phyloP scores from a whole-genome alignment of 1,140 invertebrate species.

The Nymphalis io region DNA sequence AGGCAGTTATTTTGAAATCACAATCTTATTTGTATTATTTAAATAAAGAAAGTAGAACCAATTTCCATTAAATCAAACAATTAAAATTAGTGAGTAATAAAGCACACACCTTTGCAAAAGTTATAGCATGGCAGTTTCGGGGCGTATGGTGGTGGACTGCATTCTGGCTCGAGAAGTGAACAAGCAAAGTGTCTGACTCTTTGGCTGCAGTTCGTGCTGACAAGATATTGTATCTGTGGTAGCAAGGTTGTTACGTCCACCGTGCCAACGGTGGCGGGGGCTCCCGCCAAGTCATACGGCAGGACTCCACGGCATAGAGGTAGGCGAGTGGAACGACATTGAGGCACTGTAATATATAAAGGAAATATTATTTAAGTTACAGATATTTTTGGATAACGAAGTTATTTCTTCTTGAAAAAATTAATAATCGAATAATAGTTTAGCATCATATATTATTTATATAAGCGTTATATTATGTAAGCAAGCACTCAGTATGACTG shows the following conservation, averaged over 20 bases:
- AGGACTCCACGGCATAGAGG: conserved; percentile 82
- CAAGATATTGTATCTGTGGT: conserved; percentile 81
- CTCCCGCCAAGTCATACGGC: conserved; percentile 83
- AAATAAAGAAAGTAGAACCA: too few relatives aligned
- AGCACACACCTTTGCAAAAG: conserved; percentile 83
- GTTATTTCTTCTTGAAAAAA: too few relatives aligned
- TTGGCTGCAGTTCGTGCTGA: conserved; percentile 83
- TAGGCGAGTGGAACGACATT: conserved; percentile 73
- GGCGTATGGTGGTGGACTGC: conserved; percentile 81
- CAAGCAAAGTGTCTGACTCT: conserved; percentile 83
- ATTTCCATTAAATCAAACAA: background rate
- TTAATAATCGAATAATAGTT: too few relatives aligned
- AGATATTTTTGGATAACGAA: background rate
- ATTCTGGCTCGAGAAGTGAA: conserved; percentile 84
- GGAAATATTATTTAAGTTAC: background rate
- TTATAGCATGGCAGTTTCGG: conserved; percentile 83
- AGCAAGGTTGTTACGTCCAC: conserved; percentile 72
- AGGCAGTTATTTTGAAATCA: too few relatives aligned
- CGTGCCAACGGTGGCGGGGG: conserved; percentile 55
- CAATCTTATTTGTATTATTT: too few relatives aligned
- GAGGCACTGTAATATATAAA: conserved; percentile 54
- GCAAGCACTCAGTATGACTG: too few relatives aligned
- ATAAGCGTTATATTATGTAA: too few relatives aligned
- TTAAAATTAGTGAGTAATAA: too few relatives aligned
- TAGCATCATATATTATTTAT: too few relatives aligned